Conservation (phyloP, 2,797 vertebrate species). For the Balearica regulorum region DNA sequence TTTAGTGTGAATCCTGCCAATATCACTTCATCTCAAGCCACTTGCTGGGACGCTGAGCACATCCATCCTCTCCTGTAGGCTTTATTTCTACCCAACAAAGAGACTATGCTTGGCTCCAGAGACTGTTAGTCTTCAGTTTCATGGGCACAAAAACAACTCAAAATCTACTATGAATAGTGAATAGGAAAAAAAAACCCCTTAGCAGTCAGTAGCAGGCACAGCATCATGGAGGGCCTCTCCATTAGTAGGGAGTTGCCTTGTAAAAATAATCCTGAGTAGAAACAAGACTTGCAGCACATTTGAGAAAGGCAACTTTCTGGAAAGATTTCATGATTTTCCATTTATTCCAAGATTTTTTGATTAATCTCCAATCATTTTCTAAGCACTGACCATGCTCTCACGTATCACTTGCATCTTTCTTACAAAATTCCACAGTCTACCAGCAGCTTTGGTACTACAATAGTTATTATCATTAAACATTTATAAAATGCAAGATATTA, state of each 20-base stretch:
- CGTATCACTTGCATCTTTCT: not conserved
- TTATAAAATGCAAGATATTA: not conserved
- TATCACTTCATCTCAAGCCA: slow-evolving; percentile 63
- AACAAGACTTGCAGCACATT: not conserved
- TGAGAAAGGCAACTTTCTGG: not conserved
- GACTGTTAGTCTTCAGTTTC: slow-evolving; percentile 47
- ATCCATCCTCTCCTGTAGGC: slow-evolving; percentile 63
- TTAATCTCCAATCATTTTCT: not conserved
- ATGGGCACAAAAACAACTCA: slow-evolving; percentile 44
- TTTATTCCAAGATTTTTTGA: not conserved
- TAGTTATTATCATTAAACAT: not conserved
- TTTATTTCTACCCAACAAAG: slow-evolving; percentile 64
- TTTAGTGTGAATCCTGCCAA: slow-evolving; percentile 56
- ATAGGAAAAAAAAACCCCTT: slow-evolving; percentile 25
- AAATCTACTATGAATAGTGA: slow-evolving; percentile 57
- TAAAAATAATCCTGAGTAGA: slow-evolving; percentile 41
- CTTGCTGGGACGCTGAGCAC: slow-evolving; percentile 51
- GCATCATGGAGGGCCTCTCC: slow-evolving; percentile 1
- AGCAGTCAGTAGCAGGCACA: slow-evolving; percentile 29
- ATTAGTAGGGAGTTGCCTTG: not conserved
- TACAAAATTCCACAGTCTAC: not conserved
- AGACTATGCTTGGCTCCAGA: slow-evolving; percentile 56
- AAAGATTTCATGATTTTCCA: not conserved
- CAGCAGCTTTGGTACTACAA: not conserved
- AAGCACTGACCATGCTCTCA: not conserved